Conservation (phyloP, 1,140 invertebrate genomes). For the Musca domestica region DNA sequence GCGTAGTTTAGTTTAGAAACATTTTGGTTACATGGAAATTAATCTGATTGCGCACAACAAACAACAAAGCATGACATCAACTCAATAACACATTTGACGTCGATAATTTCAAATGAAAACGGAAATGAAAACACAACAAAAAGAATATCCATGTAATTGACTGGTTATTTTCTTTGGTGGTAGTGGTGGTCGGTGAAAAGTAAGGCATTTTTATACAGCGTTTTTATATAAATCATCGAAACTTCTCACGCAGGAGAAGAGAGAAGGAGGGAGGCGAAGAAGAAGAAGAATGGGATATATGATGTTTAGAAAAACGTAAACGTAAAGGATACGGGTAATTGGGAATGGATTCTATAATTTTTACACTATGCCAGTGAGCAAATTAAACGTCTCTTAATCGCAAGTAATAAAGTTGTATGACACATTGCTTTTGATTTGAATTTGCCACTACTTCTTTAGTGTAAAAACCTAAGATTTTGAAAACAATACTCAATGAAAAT, state of each 20-base stretch:
- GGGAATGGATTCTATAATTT: slow-evolving; percentile 4
- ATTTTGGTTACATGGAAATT: too few species aligned
- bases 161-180: too few species aligned
- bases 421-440: too few species aligned
- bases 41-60: slow-evolving; percentile 18
- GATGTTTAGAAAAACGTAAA: too few species aligned
- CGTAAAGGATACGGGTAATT: too few species aligned
- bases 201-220: slow-evolving; percentile 25
- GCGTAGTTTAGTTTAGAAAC: neutral
- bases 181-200: slow-evolving; percentile 2
- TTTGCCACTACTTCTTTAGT: too few species aligned
- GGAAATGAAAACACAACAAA: neutral
- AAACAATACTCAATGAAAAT: slow-evolving; percentile 5
- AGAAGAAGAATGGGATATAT: too few species aligned
- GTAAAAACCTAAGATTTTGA: too few species aligned
- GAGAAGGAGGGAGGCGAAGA: too few species aligned
- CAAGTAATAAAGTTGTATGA: too few species aligned
- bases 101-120: too few species aligned
- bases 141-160: neutral
- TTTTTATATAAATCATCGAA: neutral
- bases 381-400: neutral
- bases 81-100: neutral
- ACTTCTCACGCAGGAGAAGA: too few species aligned
- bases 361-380: slow-evolving; percentile 24
- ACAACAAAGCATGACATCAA: slow-evolving; percentile 22